phyloP scores from a whole-genome alignment of 2,113 vertebrate genomes.

The Hydropotes inermis region DNA sequence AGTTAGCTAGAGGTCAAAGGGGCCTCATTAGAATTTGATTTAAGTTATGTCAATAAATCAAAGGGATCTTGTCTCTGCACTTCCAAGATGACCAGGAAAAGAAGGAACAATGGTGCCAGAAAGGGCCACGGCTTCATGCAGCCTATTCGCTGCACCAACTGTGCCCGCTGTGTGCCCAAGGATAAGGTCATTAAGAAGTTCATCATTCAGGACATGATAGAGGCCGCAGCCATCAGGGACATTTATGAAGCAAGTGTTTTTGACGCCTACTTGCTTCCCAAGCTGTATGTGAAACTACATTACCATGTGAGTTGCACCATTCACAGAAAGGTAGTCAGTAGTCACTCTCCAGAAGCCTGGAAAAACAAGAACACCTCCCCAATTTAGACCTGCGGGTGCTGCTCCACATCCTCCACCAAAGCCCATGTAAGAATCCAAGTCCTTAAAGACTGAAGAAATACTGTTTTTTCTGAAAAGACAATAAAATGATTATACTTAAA shows the following conservation, averaged over 20 bases:
- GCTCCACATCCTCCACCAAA: not conserved
- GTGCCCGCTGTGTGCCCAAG: not conserved
- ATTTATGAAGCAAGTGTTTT: not conserved
- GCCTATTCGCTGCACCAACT: not conserved
- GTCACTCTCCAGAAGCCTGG: not conserved
- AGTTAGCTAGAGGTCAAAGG: not conserved
- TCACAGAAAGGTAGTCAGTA: not conserved
- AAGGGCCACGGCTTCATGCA: not conserved
- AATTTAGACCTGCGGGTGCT: not conserved
- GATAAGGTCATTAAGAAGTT: not conserved
- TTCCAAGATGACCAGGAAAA: not conserved
- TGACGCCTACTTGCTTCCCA: not conserved
- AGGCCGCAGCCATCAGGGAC: not conserved
- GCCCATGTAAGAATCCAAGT: not conserved
- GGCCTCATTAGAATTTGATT: not conserved
- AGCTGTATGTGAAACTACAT: not conserved
- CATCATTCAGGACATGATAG: accelerated
- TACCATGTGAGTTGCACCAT: not conserved
- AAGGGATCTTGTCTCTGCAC: not conserved
- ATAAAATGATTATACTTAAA: not conserved
- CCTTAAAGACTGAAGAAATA: not conserved
- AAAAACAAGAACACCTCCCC: not conserved
- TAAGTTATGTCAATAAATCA: not conserved
- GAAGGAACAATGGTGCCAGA: not conserved
- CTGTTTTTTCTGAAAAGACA: not conserved